Evolutionary conservation across 2,113 vertebrate genomes (phyloP).

Genomic region (Malurus cyaneus): DNA sequence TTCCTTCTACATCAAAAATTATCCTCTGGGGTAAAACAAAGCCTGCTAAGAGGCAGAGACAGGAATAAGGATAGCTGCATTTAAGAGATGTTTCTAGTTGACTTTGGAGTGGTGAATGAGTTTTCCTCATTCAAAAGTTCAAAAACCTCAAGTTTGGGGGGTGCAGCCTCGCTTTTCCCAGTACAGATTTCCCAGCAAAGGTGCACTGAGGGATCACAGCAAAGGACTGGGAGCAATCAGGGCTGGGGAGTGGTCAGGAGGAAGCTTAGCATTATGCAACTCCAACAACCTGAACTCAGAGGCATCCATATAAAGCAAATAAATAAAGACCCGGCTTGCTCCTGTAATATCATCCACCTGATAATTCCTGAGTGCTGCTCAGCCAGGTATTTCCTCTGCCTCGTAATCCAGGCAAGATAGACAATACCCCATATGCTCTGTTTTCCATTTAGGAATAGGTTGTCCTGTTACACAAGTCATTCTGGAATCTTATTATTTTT

Average conservation of each 20-base stretch:
- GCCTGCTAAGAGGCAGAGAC: not conserved
- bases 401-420: not conserved
- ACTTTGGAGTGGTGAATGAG: not conserved
- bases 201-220: not conserved
- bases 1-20: not conserved
- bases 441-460: not conserved
- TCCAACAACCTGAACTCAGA: not conserved
- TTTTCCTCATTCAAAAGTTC: not conserved
- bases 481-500: not conserved
- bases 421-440: not conserved
- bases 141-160: not conserved
- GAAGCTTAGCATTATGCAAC: slow-evolving; percentile 10
- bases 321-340: not conserved
- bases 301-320: not conserved
- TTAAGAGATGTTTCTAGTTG: not conserved
- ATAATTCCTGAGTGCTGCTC: slow-evolving; percentile 39
- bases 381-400: slow-evolving; percentile 50
- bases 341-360: slow-evolving; percentile 27
- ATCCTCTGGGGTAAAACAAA: not conserved
- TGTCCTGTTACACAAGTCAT: not conserved
- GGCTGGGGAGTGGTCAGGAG: not conserved
- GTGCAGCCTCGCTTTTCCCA: not conserved
- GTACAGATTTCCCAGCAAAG: not conserved
- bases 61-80: not conserved
- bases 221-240: not conserved